Conservation (phyloP, 2,113 vertebrate species). For the Petroica traversi region DNA sequence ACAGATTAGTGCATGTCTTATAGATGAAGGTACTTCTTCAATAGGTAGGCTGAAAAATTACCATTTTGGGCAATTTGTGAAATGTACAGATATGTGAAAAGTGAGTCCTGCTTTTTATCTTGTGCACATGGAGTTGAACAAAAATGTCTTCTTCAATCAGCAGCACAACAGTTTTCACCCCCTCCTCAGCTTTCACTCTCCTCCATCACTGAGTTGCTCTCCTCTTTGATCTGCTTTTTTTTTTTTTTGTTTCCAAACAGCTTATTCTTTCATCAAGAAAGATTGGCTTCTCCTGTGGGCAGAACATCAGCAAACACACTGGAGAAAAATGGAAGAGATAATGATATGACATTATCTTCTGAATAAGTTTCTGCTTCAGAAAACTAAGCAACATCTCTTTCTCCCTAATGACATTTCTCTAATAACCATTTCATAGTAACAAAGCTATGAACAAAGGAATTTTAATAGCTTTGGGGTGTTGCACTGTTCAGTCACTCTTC, state of each 20-base stretch:
- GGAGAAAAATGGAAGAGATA: slow-evolving; percentile 13
- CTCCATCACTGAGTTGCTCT: not conserved
- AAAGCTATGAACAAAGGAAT: not conserved
- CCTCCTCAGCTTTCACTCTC: not conserved
- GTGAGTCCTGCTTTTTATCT: not conserved
- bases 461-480: slow-evolving; percentile 9
- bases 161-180: not conserved
- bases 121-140: not conserved
- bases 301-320: not conserved
- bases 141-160: not conserved
- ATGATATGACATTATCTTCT: slow-evolving; percentile 25
- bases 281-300: slow-evolving; percentile 1
- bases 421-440: slow-evolving; percentile 31
- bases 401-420: not conserved
- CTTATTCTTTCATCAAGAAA: slow-evolving; percentile 29
- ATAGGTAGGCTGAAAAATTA: not conserved
- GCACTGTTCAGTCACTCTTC: not conserved
- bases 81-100: not conserved
- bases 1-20: not conserved
- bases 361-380: slow-evolving; percentile 42
- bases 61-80: not conserved
- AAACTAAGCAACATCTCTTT: slow-evolving; percentile 29
- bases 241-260: slow-evolving; percentile 17
- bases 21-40: not conserved
- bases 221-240: slow-evolving; percentile 11